Evolutionary conservation across 2,888 invertebrate genomes (phyloP).

Genomic region (Caenorhabditis sp.): DNA sequence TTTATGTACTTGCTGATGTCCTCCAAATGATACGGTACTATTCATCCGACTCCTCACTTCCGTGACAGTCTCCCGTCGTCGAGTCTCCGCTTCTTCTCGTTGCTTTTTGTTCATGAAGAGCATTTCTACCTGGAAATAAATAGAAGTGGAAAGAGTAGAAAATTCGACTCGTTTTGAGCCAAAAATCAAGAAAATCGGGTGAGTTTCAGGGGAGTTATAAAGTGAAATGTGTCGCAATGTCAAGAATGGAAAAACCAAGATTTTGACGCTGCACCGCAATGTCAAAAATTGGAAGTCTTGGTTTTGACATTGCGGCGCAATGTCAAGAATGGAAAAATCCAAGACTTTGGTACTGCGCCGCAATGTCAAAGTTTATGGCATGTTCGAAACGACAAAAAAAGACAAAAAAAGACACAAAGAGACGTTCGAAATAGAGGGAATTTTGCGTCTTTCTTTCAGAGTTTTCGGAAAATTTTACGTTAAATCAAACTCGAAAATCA

Average conservation of each 20-base stretch:
- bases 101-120: conserved; percentile 62
- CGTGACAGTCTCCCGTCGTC: conserved; percentile 39
- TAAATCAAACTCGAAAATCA: no score
- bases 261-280: background rate
- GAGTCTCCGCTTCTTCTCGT: conserved; percentile 5
- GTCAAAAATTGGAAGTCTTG: background rate
- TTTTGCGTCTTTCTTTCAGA: background rate
- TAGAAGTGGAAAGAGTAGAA: background rate
- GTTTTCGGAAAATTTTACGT: no score
- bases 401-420: background rate
- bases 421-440: background rate
- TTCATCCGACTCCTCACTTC: conserved; percentile 59
- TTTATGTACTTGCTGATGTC: conserved; percentile 25
- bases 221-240: background rate
- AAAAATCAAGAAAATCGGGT: background rate
- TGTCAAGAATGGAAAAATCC: no score
- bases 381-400: no score
- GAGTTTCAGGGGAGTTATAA: background rate
- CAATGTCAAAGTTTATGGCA: no score
- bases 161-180: background rate
- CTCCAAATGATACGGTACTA: conserved; percentile 24
- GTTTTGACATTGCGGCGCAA: background rate
- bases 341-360: no score
- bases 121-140: conserved; percentile 57
- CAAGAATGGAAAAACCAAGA: no score